Evolutionary conservation across 2,797 vertebrate species (phyloP), one percentile per base, ranked within the genome.

Genomic region (Tarsius wallacei): DNA sequence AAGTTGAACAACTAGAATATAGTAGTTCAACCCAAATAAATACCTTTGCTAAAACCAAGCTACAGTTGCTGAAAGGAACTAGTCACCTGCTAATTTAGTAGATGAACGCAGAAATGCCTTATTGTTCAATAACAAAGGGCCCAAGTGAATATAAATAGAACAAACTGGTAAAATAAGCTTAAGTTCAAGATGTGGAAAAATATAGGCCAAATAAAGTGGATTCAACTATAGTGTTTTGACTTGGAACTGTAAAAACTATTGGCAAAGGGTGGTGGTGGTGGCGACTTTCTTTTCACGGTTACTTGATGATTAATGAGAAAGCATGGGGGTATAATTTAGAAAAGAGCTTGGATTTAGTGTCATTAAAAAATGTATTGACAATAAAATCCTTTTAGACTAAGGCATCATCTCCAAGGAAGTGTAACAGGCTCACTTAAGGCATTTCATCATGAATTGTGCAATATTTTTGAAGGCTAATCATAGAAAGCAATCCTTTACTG

Each of bases 381-480:
- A 21, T 83, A 78, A 91, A 90, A 74, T 87, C 10, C 81, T 55
- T 97, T 82, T 94, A 96, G 42, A 81, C 7, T 49, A 90, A 87
- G 1, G 21, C 28, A 81, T 90, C 12, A 21, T 88, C 26, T 88
- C 68, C 63, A 87, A 53, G 16, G 31, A 14, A 31, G 87, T 73
- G 19, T 94, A 82, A 85, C 16, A 92, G 14, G 26, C 94, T 74
- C 42, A 61, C 7, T 76, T 95, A 96, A 16, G 57, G 57, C 10
- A 90, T 93, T 91, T 97, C 76, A 94, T 76, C 14, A 82, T 51
- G 47, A 77, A 85, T 68, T 88, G 16, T 86, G 33, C 51, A 96
- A 93, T 61, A 78, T n/a, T 90, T 83, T 97, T 83, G 71, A 94
- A 93, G 14, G 28, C 12, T 93, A 71, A 64, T 80, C 66, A 71